Evolutionary conservation across 1,140 invertebrate genomes (phyloP), one percentile per base, ranked within the genome.

Genomic region (Vanessa tameamea): DNA sequence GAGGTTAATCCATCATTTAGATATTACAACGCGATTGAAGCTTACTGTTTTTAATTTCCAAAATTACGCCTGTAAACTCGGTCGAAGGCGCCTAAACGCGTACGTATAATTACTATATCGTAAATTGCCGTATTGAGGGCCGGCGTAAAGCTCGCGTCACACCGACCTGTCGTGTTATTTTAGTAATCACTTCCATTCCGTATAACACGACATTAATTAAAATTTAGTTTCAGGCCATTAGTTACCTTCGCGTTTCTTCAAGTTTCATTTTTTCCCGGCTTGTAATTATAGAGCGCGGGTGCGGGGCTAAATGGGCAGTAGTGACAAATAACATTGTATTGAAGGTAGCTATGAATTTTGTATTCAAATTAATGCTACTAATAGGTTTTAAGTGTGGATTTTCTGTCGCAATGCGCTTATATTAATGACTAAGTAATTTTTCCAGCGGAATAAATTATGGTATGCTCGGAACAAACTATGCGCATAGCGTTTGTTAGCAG

Each of bases 181-280:
- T 83, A 86, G 84, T 92, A 91, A 92, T 92, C 89, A 91, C 87
- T 89, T 90, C 85, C 85, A 91, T 92, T 92, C 76, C 84, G 81
- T 91, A 88, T 88, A 90, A 90, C 90, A 88, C 89, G 89, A 90
- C 88, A 91, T 90, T 92, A 92, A 92, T 92, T 92, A 92, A 92
- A 92, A 90, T 92, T 92, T 92, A 91, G 91, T 91, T 92, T 92
- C 89, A 90, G 89, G 77, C 91, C 91, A 92, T 92, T 92, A 91
- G 91, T 88, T 82, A 82, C 86, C 83, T 83, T 91, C 85, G 90
- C 87, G 88, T 92, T 92, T 90, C 89, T 90, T 90, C 78, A 82
- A 89, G 83, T 89, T 88, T 80, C 82, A 86, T 90, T 91, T 92
- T 90, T 90, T 87, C 82, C 79, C 76, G 72, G 50, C 72, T 79